Conservation (phyloP, 2,113 vertebrate species). For the Macrotus californicus region DNA sequence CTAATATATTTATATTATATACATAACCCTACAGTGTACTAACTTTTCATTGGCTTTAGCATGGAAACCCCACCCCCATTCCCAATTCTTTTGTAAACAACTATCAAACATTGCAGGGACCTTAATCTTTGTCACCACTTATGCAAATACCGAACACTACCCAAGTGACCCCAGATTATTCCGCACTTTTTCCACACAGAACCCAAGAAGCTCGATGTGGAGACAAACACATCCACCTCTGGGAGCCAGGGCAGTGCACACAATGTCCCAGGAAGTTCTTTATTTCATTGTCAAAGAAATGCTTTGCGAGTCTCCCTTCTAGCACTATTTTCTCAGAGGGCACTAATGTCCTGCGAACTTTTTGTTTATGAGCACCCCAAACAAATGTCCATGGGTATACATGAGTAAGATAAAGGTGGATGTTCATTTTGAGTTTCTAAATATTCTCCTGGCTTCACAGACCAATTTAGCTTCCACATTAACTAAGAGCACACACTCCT, state of each 20-base stretch:
- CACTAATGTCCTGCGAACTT: not conserved
- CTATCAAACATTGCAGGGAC: not conserved
- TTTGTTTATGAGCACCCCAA: not conserved
- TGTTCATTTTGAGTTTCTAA: not conserved
- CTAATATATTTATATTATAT: not conserved
- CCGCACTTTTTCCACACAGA: not conserved
- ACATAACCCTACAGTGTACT: not conserved
- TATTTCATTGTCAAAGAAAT: conserved; percentile 6
- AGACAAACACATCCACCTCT: not conserved
- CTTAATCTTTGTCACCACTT: not conserved
- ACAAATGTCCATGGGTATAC: not conserved
- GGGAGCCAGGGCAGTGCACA: not conserved
- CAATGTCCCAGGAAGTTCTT: not conserved
- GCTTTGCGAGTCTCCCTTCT: not conserved
- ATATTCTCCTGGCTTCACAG: not conserved
- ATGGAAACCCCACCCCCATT: not conserved
- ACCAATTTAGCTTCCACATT: not conserved
- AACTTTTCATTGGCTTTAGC: not conserved
- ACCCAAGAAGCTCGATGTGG: not conserved
- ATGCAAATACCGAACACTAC: not conserved
- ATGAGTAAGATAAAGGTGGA: not conserved
- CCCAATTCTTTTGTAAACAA: not conserved
- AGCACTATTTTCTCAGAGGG: not conserved
- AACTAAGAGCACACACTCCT: accelerated
- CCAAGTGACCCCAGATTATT: not conserved